Base-by-base conservation (phyloP, 2,113 vertebrate genomes). In the Myotis brandtii region DNA sequence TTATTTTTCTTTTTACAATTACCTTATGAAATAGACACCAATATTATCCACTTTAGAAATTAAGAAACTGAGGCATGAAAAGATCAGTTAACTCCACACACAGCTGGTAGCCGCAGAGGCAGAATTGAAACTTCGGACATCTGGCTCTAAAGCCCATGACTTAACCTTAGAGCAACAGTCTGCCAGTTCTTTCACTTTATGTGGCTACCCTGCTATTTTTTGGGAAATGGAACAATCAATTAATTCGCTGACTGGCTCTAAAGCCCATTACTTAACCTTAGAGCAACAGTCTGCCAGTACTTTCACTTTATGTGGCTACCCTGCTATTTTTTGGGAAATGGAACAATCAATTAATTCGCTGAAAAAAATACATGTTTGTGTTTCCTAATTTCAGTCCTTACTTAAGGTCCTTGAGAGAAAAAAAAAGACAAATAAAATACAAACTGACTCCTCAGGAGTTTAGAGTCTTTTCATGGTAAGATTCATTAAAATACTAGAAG, bases 121-220 rank as follows among this genome's bases (percentile, higher is more conserved):
- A 72, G 4, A 79, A 43, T 69, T 77, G 66, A 40, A 77, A 83
- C 1, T 46, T 73, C 14, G 23, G 17, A 11, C 43, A 4, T 50
- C 50, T 80, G 34, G 6, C 2, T n/a, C 3, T 73, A 59, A 66
- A 76, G 27, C 2, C 4, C 11, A 43, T 64, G 8, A 27, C 8
- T 66, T 85, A 56, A 32, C 1, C 25, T 34, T 32, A 48, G 18
- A 25, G 7, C 4, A 23, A 52, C 37, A 46, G 1, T 40, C 2
- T 76, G 14, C 7, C 27, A 80, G 11, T 10, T 12, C 13, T n/a
- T 83, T 86, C n/a, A 54, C 40, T 70, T 77, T 54, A 90, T 54
- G 18, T 43, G 10, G 3, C 13, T 32, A 18, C 1, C 14, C 0
- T 73, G 14, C 21, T 56, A 3, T 62, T 40, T n/a, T 4, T 12